Conservation (phyloP, 2,888 invertebrate species). For the Meliscaeva auricollis region DNA sequence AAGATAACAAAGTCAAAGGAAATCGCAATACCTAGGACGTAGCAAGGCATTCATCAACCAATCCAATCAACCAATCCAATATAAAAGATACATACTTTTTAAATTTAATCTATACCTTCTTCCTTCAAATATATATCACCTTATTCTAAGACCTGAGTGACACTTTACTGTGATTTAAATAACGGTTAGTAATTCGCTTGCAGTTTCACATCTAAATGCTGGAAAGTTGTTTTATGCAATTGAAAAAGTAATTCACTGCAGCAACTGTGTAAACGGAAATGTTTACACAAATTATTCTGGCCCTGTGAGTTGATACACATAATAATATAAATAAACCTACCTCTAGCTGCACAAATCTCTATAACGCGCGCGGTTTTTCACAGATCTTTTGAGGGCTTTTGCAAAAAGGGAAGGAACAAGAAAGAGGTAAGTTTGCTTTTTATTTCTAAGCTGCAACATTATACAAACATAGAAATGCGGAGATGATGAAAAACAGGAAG, state of each 20-base stretch:
- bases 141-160: slow-evolving; percentile 21
- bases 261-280: slow-evolving; percentile 74
- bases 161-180: slow-evolving; percentile 32
- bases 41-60: background rate
- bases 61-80: background rate
- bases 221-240: slow-evolving; percentile 63
- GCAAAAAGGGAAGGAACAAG: background rate
- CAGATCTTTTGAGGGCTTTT: slow-evolving; percentile 33
- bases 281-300: slow-evolving; percentile 73
- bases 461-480: background rate
- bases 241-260: slow-evolving; percentile 71
- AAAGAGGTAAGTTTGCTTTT: slow-evolving; percentile 36
- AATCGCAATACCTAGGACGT: slow-evolving; percentile 44
- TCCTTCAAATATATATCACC: slow-evolving; percentile 56
- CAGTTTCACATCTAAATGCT: slow-evolving; percentile 26
- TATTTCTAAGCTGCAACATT: slow-evolving; percentile 49
- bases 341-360: slow-evolving; percentile 26
- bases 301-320: slow-evolving; percentile 39
- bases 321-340: background rate
- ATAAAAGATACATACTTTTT: background rate
- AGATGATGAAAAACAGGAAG: slow-evolving; percentile 46
- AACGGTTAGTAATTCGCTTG: slow-evolving; percentile 31
- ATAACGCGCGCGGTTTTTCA: slow-evolving; percentile 38
- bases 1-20: slow-evolving; percentile 36
- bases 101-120: background rate